A percentile compares a stretch with the other conserved stretches of the same genome.
phyloP scores from a whole-genome alignment of 2,113 vertebrate species.

The Bubo scandiacus region DNA sequence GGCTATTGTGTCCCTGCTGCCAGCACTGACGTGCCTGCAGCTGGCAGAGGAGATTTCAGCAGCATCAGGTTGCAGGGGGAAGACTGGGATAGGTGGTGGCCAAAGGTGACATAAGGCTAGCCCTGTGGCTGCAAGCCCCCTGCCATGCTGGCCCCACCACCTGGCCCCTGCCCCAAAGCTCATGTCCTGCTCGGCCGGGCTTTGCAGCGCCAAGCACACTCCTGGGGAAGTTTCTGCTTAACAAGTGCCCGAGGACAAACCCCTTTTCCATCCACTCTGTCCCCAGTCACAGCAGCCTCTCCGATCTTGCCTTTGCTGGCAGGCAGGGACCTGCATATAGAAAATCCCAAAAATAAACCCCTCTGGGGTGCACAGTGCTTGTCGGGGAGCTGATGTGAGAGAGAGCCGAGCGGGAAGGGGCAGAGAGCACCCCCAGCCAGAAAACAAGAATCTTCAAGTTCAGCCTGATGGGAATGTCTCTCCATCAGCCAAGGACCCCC shows the following conservation, averaged over 20 bases:
- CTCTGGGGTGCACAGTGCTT: background rate
- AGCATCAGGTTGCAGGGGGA: background rate
- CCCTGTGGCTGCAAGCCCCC: background rate
- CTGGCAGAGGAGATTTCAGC: background rate
- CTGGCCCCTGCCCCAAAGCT: background rate
- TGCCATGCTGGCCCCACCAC: background rate
- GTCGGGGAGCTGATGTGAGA: rapidly evolving
- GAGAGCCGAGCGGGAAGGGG: background rate
- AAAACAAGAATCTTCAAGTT: background rate
- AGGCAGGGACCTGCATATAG: background rate
- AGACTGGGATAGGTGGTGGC: background rate
- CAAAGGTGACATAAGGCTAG: background rate
- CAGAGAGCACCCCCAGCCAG: background rate
- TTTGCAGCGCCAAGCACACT: rapidly evolving
- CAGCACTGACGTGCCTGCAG: background rate
- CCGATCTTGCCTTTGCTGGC: background rate
- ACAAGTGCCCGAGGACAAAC: background rate
- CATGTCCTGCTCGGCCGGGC: rapidly evolving
- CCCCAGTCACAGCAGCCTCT: background rate
- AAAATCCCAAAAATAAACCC: background rate
- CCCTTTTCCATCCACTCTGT: background rate
- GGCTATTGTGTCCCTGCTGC: background rate
- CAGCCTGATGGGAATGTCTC: background rate
- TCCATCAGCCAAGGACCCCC: background rate
- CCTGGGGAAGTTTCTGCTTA: background rate